Conservation (phyloP, 2,888 invertebrate genomes). For the Lepetodrilus schrolli region DNA sequence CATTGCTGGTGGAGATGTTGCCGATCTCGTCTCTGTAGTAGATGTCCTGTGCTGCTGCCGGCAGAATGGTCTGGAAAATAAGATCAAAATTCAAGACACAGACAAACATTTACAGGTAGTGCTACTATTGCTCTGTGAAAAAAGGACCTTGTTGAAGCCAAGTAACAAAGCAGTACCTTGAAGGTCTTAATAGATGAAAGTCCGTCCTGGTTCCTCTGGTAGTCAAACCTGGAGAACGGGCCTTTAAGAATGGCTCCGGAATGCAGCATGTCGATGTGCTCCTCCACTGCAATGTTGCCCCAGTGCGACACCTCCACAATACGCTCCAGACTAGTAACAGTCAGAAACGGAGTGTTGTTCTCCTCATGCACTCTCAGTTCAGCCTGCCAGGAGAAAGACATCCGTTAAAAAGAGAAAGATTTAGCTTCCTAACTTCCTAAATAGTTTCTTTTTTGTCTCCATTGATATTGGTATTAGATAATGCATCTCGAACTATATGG, state of each 20-base stretch:
- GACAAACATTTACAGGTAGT: too few relatives aligned
- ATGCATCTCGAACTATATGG: too few relatives aligned
- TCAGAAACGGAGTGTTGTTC: constrained; percentile 95
- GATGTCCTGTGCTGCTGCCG: constrained; percentile 92
- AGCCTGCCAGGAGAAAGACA: constrained; percentile 48
- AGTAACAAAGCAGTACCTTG: constrained; percentile 79
- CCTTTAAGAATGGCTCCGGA: constrained; percentile 94
- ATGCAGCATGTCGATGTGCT: constrained; percentile 92
- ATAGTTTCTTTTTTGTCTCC: too few relatives aligned
- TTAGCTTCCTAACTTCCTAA: too few relatives aligned
- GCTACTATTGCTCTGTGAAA: too few relatives aligned
- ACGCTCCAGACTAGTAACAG: constrained; percentile 90
- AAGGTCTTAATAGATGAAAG: constrained; percentile 93
- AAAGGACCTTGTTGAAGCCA: neutral
- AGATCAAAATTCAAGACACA: neutral
- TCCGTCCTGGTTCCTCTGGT: constrained; percentile 91
- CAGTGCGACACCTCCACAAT: constrained; percentile 97
- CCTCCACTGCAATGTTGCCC: constrained; percentile 98
- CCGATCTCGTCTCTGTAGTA: constrained; percentile 98
- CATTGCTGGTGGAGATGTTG: constrained; percentile 97
- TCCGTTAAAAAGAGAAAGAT: too few relatives aligned
- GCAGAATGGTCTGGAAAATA: constrained; percentile 78
- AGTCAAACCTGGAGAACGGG: constrained; percentile 97
- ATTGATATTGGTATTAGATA: too few relatives aligned
- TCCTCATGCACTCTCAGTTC: constrained; percentile 91